Conservation (phyloP, 2,797 vertebrate genomes). For the Lutra lutra region DNA sequence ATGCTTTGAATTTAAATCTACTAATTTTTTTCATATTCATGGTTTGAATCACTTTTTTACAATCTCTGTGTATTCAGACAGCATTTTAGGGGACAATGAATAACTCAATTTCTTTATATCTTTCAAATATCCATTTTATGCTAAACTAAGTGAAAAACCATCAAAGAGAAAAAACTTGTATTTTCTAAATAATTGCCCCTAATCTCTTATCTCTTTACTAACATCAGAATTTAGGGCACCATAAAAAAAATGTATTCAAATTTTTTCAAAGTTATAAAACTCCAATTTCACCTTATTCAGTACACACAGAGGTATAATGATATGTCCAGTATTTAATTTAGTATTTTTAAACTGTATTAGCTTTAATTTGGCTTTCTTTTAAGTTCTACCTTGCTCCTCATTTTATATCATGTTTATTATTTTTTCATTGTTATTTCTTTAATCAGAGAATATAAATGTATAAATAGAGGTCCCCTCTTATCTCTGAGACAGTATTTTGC, state of each 20-base stretch:
- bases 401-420: not conserved
- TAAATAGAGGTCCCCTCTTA: not conserved
- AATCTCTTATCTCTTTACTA: not conserved
- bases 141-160: conserved; percentile 33
- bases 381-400: not conserved
- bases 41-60: not conserved
- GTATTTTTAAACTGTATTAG: not conserved
- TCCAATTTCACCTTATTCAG: not conserved
- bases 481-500: not conserved
- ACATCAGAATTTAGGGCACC: not conserved
- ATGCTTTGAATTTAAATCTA: conserved; percentile 5
- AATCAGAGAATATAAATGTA: not conserved
- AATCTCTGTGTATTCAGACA: not conserved
- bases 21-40: conserved; percentile 22
- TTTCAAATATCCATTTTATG: conserved; percentile 38
- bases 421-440: conserved; percentile 1
- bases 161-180: not conserved
- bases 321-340: not conserved
- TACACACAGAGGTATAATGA: not conserved
- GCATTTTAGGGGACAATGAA: conserved; percentile 3
- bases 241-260: conserved; percentile 25
- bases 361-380: not conserved
- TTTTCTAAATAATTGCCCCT: conserved; percentile 40
- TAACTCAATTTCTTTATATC: conserved; percentile 12
- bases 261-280: conserved; percentile 24